These are phyloP conservation scores for Perodicticus potto DNA, from an alignment of 2,797 vertebrate species.

Conservation along the genomic window DNA sequence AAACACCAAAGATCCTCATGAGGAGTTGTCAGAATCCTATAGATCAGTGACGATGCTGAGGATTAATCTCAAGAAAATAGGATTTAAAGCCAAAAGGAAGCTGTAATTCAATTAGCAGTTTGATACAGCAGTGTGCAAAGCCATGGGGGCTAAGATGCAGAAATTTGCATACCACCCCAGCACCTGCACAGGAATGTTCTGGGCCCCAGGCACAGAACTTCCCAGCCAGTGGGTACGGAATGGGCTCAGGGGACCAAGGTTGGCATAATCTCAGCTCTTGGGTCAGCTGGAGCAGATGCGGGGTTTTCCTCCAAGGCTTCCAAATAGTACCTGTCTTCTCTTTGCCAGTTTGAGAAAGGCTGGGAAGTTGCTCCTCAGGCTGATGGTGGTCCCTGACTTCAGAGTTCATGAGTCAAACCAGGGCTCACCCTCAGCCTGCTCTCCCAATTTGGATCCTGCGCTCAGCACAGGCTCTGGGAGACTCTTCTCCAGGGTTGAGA, in stretches of 20 bases:
- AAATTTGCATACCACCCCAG: not conserved
- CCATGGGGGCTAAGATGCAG: not conserved
- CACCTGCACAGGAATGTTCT: not conserved
- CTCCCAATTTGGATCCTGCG: not conserved
- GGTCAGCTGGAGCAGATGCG: fast-evolving
- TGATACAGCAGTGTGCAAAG: not conserved
- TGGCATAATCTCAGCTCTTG: not conserved
- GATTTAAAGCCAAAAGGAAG: not conserved
- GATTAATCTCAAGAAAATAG: not conserved
- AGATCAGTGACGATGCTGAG: not conserved
- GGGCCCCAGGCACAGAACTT: not conserved
- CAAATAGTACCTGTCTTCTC: not conserved
- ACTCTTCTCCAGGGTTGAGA: not conserved
- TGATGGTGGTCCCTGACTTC: not conserved
- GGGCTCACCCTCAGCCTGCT: not conserved
- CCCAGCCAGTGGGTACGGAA: not conserved
- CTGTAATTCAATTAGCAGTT: not conserved
- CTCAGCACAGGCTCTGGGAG: not conserved
- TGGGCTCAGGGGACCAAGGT: not conserved
- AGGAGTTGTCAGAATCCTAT: not conserved
- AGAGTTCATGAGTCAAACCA: not conserved
- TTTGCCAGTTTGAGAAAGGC: not conserved
- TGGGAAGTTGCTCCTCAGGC: not conserved
- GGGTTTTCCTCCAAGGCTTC: not conserved
- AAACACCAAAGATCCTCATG: no score